Conservation (phyloP, 2,888 invertebrate species). For the Panzeria rudis region DNA sequence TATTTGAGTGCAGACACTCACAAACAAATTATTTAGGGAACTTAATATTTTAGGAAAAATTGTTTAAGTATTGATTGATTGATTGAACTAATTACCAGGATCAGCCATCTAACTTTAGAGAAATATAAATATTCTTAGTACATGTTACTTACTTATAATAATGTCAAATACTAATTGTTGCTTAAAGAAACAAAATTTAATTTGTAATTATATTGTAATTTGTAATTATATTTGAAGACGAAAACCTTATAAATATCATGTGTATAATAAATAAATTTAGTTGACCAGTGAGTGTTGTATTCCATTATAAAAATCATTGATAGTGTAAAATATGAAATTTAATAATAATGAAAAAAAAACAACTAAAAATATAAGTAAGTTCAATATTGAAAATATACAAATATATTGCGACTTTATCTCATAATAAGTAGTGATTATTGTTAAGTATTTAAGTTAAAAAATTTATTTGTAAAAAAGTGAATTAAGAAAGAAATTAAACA, state of each 20-base stretch:
- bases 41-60: conserved; percentile 42
- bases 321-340: conserved; percentile 46
- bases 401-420: conserved; percentile 61
- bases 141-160: conserved; percentile 66
- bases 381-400: neutral
- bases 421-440: conserved; percentile 59
- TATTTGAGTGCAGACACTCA: conserved; percentile 14
- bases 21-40: conserved; percentile 62
- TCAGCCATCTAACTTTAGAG: neutral
- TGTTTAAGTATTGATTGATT: conserved; percentile 20
- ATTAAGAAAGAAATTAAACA: conserved; percentile 34
- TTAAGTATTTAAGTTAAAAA: conserved; percentile 66
- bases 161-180: conserved; percentile 66
- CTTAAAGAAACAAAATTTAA: conserved; percentile 42
- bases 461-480: conserved; percentile 61
- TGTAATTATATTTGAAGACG: conserved; percentile 27
- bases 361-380: conserved; percentile 11
- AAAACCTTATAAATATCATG: neutral
- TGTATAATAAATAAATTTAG: conserved; percentile 31
- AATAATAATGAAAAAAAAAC: neutral
- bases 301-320: conserved; percentile 9
- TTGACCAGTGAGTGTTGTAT: conserved; percentile 44
- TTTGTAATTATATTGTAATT: conserved; percentile 40
- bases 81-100: neutral
- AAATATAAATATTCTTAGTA: conserved; percentile 22